Evolutionary conservation across 2,113 vertebrate genomes (phyloP), one percentile per base, ranked within the genome.

Genomic region (Laticauda laticaudata): DNA sequence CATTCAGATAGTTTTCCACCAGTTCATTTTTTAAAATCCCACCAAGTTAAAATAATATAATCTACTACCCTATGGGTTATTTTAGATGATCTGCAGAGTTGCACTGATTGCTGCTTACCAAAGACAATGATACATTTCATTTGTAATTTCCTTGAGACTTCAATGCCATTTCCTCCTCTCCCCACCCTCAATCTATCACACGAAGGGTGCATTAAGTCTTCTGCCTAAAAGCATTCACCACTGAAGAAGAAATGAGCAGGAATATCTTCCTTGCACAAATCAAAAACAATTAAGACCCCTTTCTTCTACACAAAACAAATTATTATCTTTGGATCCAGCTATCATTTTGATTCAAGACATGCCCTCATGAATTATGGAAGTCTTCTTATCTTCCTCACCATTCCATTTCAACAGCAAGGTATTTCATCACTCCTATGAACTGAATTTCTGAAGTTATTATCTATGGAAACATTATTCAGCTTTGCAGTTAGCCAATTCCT

Each of bases 401-500:
- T 48, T 92, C 53, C 61, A 15, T 0, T 18, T 54, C 21, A 39
- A 54, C 75, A 48, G 15, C 0, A 0, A 89, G 9, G 26, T 4
- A 29, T 92, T 53, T 81, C 75, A 3, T 21, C 43, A 39, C 54
- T 89, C 21, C 59, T 0, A 0, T 54, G 91, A 45, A 59, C 0
- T 0, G 89, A 89, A 2, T 57, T 85, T 53, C 14, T 92, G 64
- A 51, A 64, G 21, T 53, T 91, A 34, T 61, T 18, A 11, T 59
- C 10, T 43, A 88, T 88, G 86, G 51, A 61, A 86, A 69, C 24
- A 59, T 85, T 86, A 34, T 92, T 89, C 86, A 86, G 20, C 29
- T 90, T 54, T 11, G 7, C 21, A 12, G 45, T 91, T 20, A 94
- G 86, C 55, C 92, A 69, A 86, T 55, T 93, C 57, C 18, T 92